A percentile compares a stretch with the other conserved stretches of the same genome.
These are phyloP conservation scores for Stegostoma tigrinum DNA, from an alignment of 2,113 vertebrate genomes.

Conservation along the genomic window DNA sequence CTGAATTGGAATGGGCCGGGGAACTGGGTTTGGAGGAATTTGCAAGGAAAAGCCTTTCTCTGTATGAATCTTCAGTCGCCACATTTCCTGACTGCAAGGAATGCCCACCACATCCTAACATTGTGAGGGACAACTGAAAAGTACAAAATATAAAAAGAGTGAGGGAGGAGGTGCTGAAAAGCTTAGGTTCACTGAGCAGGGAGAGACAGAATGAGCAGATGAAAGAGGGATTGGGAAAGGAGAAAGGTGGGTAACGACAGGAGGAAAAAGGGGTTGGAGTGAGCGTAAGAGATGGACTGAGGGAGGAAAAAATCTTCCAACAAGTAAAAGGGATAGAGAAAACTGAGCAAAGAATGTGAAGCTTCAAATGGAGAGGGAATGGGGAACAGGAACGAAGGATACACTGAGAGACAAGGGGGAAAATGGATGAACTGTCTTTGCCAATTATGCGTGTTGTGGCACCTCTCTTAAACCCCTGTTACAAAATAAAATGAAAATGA, in stretches of 20 bases:
- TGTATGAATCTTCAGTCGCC: background rate
- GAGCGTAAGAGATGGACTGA: background rate
- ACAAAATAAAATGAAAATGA: constrained; percentile 35
- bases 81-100: background rate
- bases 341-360: background rate
- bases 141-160: background rate
- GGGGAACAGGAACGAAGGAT: background rate
- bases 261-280: background rate
- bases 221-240: background rate
- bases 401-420: background rate
- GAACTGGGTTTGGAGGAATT: background rate
- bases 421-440: background rate
- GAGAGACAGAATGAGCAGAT: background rate
- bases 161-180: background rate
- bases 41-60: background rate
- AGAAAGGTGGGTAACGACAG: background rate
- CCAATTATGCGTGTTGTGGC: constrained; percentile 32
- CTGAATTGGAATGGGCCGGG: background rate
- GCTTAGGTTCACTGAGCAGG: background rate
- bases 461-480: constrained; percentile 47
- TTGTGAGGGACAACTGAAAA: background rate
- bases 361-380: background rate
- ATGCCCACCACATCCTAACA: background rate
- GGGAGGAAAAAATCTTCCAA: background rate
- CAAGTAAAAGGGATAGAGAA: background rate